These are phyloP conservation scores for Drosophila albomicans DNA, from an alignment of 1,140 invertebrate species.

Conservation along the genomic window DNA sequence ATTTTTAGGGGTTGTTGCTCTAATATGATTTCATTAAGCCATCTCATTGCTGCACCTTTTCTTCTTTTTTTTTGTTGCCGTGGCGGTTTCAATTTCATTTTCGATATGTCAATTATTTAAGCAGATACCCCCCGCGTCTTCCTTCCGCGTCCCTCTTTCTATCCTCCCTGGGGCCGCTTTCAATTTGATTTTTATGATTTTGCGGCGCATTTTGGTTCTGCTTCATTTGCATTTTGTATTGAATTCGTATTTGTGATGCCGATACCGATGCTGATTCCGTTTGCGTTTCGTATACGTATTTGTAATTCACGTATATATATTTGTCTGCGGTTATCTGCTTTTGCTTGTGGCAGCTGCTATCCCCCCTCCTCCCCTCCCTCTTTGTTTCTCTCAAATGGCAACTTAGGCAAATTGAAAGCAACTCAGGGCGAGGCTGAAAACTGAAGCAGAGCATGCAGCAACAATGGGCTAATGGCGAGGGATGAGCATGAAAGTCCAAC, in stretches of 20 bases:
- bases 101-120: constrained; percentile 61
- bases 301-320: constrained; percentile 50
- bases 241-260: constrained; percentile 56
- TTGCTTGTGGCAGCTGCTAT: constrained; percentile 60
- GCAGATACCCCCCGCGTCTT: background rate
- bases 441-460: constrained; percentile 5
- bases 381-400: constrained; percentile 49
- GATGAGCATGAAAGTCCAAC: background rate
- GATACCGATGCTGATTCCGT: no score
- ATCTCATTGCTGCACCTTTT: constrained; percentile 25
- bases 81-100: constrained; percentile 48
- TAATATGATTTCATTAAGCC: constrained; percentile 35
- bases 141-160: background rate
- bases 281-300: constrained; percentile 31
- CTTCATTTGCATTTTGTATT: constrained; percentile 81
- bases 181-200: constrained; percentile 82
- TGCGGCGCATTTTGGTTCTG: constrained; percentile 53
- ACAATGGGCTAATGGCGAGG: constrained; percentile 38
- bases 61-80: background rate
- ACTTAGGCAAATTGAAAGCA: constrained; percentile 80
- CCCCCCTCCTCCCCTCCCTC: background rate
- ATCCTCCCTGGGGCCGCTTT: constrained; percentile 33
- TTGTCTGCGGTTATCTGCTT: constrained; percentile 40
- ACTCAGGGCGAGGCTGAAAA: constrained; percentile 32
- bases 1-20: constrained; percentile 8